Conservation (phyloP, 2,797 vertebrate species). For the Rachycentron canadum region DNA sequence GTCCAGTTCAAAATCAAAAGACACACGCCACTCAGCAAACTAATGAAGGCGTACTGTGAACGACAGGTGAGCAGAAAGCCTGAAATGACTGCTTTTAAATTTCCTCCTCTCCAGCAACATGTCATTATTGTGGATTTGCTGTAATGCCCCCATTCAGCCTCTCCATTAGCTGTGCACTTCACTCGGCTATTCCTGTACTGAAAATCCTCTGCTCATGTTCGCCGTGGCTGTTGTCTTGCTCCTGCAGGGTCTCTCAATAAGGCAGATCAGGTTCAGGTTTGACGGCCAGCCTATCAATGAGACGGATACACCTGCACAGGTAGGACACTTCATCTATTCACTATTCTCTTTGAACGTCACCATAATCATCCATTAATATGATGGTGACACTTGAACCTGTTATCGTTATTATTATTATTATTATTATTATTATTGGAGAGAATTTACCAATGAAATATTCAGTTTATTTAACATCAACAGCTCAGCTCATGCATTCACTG, state of each 20-base stretch:
- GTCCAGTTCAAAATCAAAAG: constrained; percentile 97
- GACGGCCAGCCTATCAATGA: constrained; percentile 96
- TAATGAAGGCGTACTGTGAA: constrained; percentile 97
- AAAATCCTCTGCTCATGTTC: neutral
- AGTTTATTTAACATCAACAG: neutral
- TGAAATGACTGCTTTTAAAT: neutral
- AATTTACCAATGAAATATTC: neutral
- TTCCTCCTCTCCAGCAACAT: neutral
- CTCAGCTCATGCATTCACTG: neutral
- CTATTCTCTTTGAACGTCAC: neutral
- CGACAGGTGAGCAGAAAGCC: constrained; percentile 87
- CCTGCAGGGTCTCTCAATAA: constrained; percentile 93
- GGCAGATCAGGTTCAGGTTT: constrained; percentile 96
- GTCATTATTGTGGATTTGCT: neutral
- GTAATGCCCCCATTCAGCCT: neutral
- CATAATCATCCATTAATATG: neutral
- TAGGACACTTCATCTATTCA: constrained; percentile 61
- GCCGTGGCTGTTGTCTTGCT: constrained; percentile 5
- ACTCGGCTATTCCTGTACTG: neutral
- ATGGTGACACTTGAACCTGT: neutral
- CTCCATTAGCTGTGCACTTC: neutral
- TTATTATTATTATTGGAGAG: no score
- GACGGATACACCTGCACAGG: constrained; percentile 96
- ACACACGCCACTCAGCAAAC: constrained; percentile 94
- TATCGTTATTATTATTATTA: no score